Conservation (phyloP, 2,797 vertebrate genomes). For the Pantherophis alleghaniensis region DNA sequence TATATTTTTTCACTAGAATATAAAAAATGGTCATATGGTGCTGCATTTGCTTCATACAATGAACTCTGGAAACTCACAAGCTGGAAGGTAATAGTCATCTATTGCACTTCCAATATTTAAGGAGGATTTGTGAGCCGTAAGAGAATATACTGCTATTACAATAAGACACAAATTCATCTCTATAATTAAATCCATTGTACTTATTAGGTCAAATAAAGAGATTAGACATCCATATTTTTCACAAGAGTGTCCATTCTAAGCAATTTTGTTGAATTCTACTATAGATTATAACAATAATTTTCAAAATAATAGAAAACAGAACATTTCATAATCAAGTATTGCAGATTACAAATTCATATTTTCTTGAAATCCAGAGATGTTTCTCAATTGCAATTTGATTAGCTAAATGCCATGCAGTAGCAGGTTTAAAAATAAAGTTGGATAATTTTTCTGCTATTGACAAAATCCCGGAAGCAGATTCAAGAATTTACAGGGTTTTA, state of each 20-base stretch:
- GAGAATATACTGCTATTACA: not conserved
- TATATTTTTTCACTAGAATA: not conserved
- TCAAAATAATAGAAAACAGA: not conserved
- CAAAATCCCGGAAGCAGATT: not conserved
- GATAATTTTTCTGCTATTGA: not conserved
- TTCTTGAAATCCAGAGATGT: not conserved
- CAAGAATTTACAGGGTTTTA: not conserved
- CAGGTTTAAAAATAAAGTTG: not conserved
- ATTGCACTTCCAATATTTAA: not conserved
- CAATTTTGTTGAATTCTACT: not conserved
- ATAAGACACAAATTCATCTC: not conserved
- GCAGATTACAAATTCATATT: not conserved
- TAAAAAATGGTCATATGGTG: not conserved
- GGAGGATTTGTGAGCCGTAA: not conserved
- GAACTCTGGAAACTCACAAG: not conserved
- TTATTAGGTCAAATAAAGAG: not conserved
- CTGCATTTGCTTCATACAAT: not conserved
- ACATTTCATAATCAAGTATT: not conserved
- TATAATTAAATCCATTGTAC: not conserved
- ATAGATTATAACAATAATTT: not conserved
- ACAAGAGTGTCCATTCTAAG: not conserved
- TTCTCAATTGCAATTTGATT: not conserved
- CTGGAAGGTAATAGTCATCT: not conserved
- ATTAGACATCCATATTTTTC: not conserved
- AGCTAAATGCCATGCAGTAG: not conserved